These are phyloP conservation scores for Caenorhabditis angaria DNA, from an alignment of 2,888 invertebrate genomes.

Conservation along the genomic window DNA sequence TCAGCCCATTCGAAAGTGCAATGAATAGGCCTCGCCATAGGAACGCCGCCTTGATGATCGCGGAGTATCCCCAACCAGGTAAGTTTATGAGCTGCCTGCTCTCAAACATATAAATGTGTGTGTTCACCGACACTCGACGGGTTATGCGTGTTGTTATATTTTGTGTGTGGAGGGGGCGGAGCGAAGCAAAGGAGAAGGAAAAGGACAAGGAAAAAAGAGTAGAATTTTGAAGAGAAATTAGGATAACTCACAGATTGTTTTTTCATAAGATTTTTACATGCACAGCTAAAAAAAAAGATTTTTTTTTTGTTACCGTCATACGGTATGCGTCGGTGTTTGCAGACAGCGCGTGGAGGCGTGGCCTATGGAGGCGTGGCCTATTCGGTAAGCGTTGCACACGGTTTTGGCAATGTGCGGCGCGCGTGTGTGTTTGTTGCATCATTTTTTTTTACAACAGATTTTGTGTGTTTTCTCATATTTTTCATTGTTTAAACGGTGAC, in stretches of 20 bases:
- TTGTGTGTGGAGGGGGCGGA: neutral
- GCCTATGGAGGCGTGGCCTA: too few relatives aligned
- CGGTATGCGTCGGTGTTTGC: too few relatives aligned
- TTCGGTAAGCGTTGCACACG: too few relatives aligned
- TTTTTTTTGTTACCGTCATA: too few relatives aligned
- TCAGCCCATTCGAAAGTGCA: slow-evolving; percentile 2
- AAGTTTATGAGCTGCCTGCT: neutral
- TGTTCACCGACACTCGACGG: neutral
- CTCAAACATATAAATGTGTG: neutral
- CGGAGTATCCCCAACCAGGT: slow-evolving; percentile 1
- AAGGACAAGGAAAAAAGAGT: neutral
- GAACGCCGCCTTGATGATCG: slow-evolving; percentile 4
- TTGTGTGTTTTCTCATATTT: too few relatives aligned
- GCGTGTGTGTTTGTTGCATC: too few relatives aligned
- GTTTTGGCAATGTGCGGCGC: too few relatives aligned
- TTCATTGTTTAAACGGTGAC: too few relatives aligned
- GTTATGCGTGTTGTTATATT: neutral
- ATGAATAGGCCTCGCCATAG: slow-evolving; percentile 4
- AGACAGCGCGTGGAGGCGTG: too few relatives aligned
- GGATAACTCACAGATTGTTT: neutral
- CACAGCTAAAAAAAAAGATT: too few relatives aligned
- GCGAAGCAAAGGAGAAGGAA: neutral
- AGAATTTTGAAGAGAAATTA: too few relatives aligned
- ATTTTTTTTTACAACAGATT: too few relatives aligned
- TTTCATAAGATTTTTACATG: neutral